Base-by-base conservation (phyloP, 2,113 vertebrate species). In the Hippocampus abdominalis region DNA sequence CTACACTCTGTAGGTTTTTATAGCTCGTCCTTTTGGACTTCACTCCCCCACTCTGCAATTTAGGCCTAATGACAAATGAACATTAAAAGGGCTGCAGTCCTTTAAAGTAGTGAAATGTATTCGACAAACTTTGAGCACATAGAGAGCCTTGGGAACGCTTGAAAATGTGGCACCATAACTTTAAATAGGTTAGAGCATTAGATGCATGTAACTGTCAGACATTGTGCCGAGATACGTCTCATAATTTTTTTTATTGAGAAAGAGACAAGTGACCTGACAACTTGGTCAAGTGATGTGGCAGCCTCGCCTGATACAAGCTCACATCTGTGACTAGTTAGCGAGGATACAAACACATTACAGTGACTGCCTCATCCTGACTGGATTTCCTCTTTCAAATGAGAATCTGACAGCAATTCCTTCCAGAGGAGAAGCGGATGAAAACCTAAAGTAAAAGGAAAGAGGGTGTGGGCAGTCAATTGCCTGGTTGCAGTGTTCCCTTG, bases 1-100 rank as follows among this genome's bases (percentile, higher is more conserved):
- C 92, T 95, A 93, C 94, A 94, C 82, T 92, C 92, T 76, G 78
- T 92, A 93, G 83, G 84, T 87, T 95, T 94, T 96, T 96, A 95
- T 95, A 94, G 94, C 92, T 86, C 91, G 89, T 92, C 92, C 93
- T 93, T 93, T 95, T 94, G 76, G 82, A 86, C 80, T 69, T 68
- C 66, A 71, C 56, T 70, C 75, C 63, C 60, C 56, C 57, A 44
- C 53, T 70, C 42, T 36, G 54, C 73, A 64, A 64, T 77, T 73
- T 64, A 63, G 53, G 40, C 79, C 78, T 76, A 80, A 80, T 81
- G 78, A 80, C 80, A 80, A 83, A 84, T 84, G 61, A 83, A 82
- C 72, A 85, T 82, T 79, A 81, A 81, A 25, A 74, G 56, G 70
- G 73, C 74, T 29, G 40, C 68, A 63, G 72, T 64, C 63, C 72